Evolutionary conservation across 2,113 vertebrate genomes (phyloP).

Genomic region (Aplodontia rufa): DNA sequence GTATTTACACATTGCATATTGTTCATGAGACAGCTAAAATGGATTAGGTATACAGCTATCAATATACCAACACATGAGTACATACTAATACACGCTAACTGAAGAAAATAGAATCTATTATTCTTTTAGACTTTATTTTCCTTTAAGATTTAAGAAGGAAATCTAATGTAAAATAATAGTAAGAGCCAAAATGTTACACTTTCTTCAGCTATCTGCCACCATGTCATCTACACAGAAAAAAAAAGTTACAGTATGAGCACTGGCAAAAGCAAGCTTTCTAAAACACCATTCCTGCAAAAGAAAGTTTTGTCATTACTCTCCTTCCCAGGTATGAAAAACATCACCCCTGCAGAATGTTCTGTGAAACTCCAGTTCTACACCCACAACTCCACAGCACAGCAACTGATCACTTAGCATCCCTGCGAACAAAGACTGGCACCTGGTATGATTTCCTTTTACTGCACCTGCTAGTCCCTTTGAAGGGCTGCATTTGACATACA

Average conservation of each 20-base stretch:
- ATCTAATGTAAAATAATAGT: no score
- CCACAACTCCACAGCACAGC: not conserved
- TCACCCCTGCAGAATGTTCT: not conserved
- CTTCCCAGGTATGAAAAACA: not conserved
- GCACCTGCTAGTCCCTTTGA: slow-evolving; percentile 29
- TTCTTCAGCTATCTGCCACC: not conserved
- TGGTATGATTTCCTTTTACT: not conserved
- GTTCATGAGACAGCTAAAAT: not conserved
- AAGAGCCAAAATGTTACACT: not conserved
- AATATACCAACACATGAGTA: not conserved
- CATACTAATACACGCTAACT: not conserved
- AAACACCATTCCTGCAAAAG: not conserved
- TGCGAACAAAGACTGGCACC: slow-evolving; percentile 13
- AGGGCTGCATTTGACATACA: slow-evolving; percentile 19
- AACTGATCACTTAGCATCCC: not conserved
- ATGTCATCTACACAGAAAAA: not conserved
- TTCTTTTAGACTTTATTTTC: not conserved
- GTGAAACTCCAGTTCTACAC: not conserved
- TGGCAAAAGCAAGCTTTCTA: not conserved
- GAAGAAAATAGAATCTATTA: not conserved
- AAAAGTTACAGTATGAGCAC: not conserved
- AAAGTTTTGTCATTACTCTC: not conserved
- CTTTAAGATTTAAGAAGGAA: not conserved
- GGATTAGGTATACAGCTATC: not conserved
- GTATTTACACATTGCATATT: not conserved